Evolutionary conservation across 2,797 vertebrate genomes (phyloP).

Genomic region (Hypotaenidia philippensis): DNA sequence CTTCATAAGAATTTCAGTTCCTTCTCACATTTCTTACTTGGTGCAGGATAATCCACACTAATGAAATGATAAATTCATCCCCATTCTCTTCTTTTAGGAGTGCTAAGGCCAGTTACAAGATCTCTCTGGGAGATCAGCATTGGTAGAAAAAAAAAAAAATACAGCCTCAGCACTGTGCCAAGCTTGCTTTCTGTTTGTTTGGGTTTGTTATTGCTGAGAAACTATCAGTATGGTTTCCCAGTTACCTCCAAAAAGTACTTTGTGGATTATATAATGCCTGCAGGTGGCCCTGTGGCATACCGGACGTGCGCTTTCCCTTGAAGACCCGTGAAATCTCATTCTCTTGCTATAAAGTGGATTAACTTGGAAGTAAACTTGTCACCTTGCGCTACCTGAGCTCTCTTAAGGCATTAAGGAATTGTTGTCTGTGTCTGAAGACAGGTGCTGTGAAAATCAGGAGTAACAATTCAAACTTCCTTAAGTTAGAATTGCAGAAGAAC

Average conservation of each 20-base stretch:
- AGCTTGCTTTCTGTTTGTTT: neutral
- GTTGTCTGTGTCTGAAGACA: neutral
- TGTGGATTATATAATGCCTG: neutral
- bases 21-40: neutral
- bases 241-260: conserved; percentile 15
- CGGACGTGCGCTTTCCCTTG: neutral
- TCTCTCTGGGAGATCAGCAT: neutral
- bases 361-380: neutral
- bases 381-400: neutral
- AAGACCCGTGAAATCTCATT: neutral
- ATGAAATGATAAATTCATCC: neutral
- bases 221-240: conserved; percentile 23
- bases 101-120: neutral
- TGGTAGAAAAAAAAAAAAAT: neutral
- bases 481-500: neutral
- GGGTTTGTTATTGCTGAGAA: conserved; percentile 23
- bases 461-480: neutral
- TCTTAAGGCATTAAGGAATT: neutral
- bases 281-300: neutral
- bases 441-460: neutral
- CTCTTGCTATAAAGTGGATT: neutral
- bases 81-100: neutral
- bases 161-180: neutral
- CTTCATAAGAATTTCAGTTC: neutral
- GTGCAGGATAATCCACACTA: neutral